A percentile compares a stretch with the other conserved stretches of the same genome.
Evolutionary conservation across 2,113 vertebrate genomes (phyloP).

Genomic region (Struthidea cinerea): DNA sequence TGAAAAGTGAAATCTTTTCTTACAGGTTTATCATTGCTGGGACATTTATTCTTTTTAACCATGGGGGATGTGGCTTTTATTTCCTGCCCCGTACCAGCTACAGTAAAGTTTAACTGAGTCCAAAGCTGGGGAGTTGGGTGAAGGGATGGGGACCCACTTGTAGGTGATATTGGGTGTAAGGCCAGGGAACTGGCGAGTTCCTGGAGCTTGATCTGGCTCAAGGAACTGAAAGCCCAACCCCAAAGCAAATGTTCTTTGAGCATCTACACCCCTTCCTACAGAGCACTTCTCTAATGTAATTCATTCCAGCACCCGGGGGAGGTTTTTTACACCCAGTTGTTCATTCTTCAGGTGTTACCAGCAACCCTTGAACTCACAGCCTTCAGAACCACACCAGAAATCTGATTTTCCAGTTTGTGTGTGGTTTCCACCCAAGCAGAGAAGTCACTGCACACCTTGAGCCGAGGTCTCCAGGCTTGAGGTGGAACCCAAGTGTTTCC

Average conservation of each 20-base stretch:
- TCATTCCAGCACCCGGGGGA: not conserved
- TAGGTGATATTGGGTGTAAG: not conserved
- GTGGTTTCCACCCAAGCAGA: not conserved
- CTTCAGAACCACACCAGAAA: not conserved
- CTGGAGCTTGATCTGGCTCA: not conserved
- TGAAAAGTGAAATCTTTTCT: not conserved
- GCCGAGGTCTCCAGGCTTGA: not conserved
- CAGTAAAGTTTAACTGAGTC: not conserved
- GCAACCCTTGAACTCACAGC: not conserved
- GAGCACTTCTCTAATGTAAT: not conserved
- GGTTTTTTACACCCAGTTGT: not conserved
- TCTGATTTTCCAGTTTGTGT: not conserved
- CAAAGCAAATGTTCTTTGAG: not conserved
- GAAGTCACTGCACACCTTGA: not conserved
- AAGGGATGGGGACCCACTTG: not conserved
- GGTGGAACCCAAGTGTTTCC: not conserved
- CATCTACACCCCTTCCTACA: not conserved
- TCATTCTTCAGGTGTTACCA: not conserved
- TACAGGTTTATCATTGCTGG: not conserved
- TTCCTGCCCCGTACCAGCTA: not conserved
- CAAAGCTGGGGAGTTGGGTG: not conserved
- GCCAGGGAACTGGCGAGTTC: not conserved
- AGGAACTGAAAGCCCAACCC: not conserved
- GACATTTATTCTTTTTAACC: not conserved
- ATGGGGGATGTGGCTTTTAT: fast-evolving